Percentiles rank a stretch among this genome's conserved stretches.
Evolutionary conservation across 2,888 invertebrate genomes (phyloP).

Genomic region (Anoplius nigerrimus): DNA sequence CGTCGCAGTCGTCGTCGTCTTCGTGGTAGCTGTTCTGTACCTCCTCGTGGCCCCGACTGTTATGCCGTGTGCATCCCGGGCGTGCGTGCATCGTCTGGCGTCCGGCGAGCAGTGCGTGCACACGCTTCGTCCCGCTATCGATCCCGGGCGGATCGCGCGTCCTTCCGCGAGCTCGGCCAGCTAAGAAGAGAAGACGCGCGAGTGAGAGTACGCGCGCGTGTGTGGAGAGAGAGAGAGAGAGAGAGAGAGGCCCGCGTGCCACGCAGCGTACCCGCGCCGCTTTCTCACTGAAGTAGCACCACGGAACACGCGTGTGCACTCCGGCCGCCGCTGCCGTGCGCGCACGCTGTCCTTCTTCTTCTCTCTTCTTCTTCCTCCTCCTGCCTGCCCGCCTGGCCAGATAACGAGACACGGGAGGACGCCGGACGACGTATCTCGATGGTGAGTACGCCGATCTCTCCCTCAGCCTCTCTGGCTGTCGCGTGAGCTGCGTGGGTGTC

Average conservation of each 20-base stretch:
- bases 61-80: constrained; percentile 3
- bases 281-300: no score
- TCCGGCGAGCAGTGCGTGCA: not conserved
- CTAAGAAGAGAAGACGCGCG: not conserved
- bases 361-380: not conserved
- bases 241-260: not conserved
- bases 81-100: constrained; percentile 14
- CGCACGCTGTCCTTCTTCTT: not conserved
- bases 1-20: no score
- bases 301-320: no score
- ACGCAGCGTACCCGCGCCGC: no score
- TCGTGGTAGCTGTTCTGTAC: no score
- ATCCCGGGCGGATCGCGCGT: constrained; percentile 19
- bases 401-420: constrained; percentile 31
- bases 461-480: no score
- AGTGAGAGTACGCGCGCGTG: no score
- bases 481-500: no score
- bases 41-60: not conserved
- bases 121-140: constrained; percentile 35
- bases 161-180: constrained; percentile 1
- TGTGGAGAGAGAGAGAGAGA: constrained; percentile 1
- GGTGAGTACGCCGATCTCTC: constrained; percentile 43
- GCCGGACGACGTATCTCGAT: constrained; percentile 38
- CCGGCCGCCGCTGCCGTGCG: not conserved
- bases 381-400: constrained; percentile 10